Conservation (phyloP, 1,140 invertebrate genomes). For the Dendroctonus ponderosae region DNA sequence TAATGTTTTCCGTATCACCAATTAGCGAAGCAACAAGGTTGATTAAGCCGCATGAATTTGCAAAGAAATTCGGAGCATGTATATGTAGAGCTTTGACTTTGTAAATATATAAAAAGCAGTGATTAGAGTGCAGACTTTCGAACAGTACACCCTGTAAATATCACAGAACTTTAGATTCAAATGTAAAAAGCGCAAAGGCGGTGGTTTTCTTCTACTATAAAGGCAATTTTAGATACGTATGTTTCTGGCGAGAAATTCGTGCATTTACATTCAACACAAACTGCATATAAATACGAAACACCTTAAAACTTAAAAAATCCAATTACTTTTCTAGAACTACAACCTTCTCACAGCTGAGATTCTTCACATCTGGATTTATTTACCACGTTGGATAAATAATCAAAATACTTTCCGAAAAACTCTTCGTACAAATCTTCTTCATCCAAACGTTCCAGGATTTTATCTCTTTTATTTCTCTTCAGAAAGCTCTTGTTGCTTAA, state of each 20-base stretch:
- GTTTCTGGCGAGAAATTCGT: conserved; percentile 17
- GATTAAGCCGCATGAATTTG: too few species aligned
- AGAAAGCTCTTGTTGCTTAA: conserved; percentile 1
- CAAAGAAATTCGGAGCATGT: too few species aligned
- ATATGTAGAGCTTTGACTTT: too few species aligned
- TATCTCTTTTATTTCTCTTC: conserved; percentile 11
- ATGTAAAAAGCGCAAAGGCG: conserved; percentile 22
- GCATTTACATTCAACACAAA: too few species aligned
- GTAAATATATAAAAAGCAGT: conserved; percentile 11
- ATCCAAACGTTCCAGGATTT: conserved; percentile 13
- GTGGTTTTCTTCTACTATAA: conserved; percentile 8
- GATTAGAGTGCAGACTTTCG: conserved; percentile 15
- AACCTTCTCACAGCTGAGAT: not conserved
- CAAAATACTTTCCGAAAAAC: conserved; percentile 38
- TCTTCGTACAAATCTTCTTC: conserved; percentile 35
- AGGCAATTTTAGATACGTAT: conserved; percentile 27
- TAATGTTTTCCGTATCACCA: too few species aligned
- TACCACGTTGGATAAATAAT: conserved; percentile 29
- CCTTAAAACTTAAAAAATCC: not conserved
- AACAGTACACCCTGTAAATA: conserved; percentile 33
- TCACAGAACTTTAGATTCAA: conserved; percentile 28
- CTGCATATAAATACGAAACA: not conserved
- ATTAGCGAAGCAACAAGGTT: too few species aligned
- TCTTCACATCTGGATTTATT: conserved; percentile 7
- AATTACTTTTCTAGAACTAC: conserved; percentile 7